Evolutionary conservation across 2,113 vertebrate genomes (phyloP).

Genomic region (Lepus europaeus): DNA sequence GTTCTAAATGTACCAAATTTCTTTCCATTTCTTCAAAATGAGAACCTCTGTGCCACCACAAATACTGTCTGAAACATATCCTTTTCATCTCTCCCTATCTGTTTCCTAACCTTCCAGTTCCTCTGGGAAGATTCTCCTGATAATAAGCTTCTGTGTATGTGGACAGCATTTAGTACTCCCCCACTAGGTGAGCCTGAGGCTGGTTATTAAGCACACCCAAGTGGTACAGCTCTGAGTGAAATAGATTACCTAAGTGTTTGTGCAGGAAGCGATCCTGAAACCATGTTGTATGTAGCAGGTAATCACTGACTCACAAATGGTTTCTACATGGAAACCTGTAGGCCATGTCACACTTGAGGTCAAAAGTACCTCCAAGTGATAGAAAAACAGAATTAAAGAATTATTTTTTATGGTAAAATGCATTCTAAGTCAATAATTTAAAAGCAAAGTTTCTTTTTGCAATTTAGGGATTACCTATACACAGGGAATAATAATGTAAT

Average conservation of each 20-base stretch:
- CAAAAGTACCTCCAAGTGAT: not conserved
- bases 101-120: not conserved
- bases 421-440: constrained; percentile 13
- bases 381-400: constrained; percentile 3
- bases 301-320: constrained; percentile 37
- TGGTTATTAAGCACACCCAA: not conserved
- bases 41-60: not conserved
- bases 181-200: not conserved
- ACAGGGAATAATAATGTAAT: not conserved
- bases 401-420: constrained; percentile 31
- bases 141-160: not conserved
- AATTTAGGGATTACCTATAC: constrained; percentile 1
- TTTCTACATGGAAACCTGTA: constrained; percentile 33
- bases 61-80: not conserved
- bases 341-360: constrained; percentile 11
- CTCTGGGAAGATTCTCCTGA: constrained; percentile 31
- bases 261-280: not conserved
- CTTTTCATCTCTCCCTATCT: not conserved
- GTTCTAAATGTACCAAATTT: constrained; percentile 24
- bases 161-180: not conserved
- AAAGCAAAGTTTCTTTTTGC: constrained; percentile 20
- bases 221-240: not conserved
- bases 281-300: not conserved
- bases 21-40: constrained; percentile 19
- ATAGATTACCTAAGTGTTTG: constrained; percentile 8